These are phyloP conservation scores for Eriosoma lanigerum DNA, from an alignment of 1,140 invertebrate genomes.

Conservation along the genomic window DNA sequence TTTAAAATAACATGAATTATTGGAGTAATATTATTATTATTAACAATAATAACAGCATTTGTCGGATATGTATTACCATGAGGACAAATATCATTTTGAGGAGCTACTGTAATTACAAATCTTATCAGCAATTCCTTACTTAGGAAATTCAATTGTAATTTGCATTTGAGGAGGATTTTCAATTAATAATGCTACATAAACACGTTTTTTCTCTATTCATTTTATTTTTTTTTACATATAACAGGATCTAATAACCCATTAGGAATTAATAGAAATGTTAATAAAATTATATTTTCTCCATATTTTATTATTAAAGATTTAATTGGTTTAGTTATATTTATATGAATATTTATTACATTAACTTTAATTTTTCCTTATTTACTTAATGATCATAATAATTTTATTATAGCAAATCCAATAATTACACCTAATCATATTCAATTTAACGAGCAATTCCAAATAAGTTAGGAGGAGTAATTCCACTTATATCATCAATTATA, in stretches of 20 bases:
- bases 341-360: neutral
- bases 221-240: neutral
- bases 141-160: neutral
- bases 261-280: neutral
- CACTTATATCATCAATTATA: neutral
- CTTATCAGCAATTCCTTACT: neutral
- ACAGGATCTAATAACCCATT: constrained; percentile 13
- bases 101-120: constrained; percentile 3
- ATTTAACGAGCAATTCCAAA: neutral
- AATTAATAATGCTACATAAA: constrained; percentile 5
- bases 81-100: constrained; percentile 9
- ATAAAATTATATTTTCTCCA: neutral
- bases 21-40: neutral
- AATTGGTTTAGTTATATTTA: neutral
- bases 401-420: constrained; percentile 7
- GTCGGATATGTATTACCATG: neutral
- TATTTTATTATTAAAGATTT: constrained; percentile 12
- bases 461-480: neutral
- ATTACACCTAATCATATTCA: neutral
- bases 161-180: neutral
- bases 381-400: constrained; percentile 6
- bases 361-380: neutral
- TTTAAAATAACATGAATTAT: constrained; percentile 18
- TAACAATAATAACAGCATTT: neutral
- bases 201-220: neutral